Conservation (phyloP, 2,113 vertebrate species). For the Beaufortia kweichowensis region DNA sequence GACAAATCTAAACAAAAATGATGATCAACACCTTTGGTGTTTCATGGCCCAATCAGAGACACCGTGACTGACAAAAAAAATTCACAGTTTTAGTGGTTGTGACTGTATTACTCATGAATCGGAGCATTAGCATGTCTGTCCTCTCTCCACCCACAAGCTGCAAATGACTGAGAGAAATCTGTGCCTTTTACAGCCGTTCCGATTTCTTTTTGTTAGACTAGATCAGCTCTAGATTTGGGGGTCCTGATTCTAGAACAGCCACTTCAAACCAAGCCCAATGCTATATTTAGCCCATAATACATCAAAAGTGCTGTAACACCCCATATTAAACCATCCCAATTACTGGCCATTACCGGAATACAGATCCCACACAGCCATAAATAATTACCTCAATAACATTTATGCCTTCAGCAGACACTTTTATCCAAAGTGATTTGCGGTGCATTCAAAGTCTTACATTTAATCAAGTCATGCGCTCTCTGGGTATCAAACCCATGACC, state of each 20-base stretch:
- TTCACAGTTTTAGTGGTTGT: too few species aligned
- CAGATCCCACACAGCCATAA: slow-evolving; percentile 7
- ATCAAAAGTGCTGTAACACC: slow-evolving; percentile 12
- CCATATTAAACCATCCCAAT: slow-evolving; percentile 23
- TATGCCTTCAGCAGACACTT: slow-evolving; percentile 2
- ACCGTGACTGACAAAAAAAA: too few species aligned
- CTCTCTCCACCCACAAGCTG: slow-evolving; percentile 3
- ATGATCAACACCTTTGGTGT: too few species aligned
- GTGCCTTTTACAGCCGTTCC: background rate
- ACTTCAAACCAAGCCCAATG: background rate
- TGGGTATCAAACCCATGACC: too few species aligned
- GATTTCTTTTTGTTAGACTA: background rate
- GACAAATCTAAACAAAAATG: background rate
- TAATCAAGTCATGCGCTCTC: too few species aligned
- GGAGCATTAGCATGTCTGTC: slow-evolving; percentile 30
- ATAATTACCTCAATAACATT: slow-evolving; percentile 11
- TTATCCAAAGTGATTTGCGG: too few species aligned
- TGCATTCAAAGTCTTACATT: too few species aligned
- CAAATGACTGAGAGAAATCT: slow-evolving; percentile 11
- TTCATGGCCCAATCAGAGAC: too few species aligned
- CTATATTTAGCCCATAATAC: slow-evolving; percentile 10
- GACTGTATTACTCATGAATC: slow-evolving; percentile 24
- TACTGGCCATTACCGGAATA: slow-evolving; percentile 25
- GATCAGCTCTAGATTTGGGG: slow-evolving; percentile 9
- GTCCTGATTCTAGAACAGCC: background rate